Conservation (phyloP, 2,888 invertebrate species). For the Phaedon cochleariae region DNA sequence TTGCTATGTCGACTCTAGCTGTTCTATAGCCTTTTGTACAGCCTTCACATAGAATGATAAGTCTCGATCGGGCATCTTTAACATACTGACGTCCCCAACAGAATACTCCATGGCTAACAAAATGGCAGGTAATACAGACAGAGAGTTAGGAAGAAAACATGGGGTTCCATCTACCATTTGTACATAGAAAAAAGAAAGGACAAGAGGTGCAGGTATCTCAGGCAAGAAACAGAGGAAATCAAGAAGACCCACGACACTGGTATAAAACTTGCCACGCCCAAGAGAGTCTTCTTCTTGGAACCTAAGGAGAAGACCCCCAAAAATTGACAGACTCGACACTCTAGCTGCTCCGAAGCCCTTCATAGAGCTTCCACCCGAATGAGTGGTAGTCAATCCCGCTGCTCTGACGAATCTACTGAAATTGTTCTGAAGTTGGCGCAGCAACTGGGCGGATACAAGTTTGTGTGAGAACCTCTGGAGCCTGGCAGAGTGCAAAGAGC, state of each 20-base stretch:
- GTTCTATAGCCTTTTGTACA: too few species aligned
- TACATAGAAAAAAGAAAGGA: constrained; percentile 46
- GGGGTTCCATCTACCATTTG: constrained; percentile 50
- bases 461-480: constrained; percentile 40
- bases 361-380: constrained; percentile 33
- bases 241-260: constrained; percentile 19
- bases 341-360: constrained; percentile 44
- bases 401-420: constrained; percentile 46
- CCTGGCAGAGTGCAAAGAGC: constrained; percentile 43
- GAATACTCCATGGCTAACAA: constrained; percentile 18
- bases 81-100: constrained; percentile 39
- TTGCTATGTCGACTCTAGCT: too few species aligned
- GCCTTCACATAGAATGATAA: too few species aligned
- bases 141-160: constrained; percentile 40
- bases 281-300: constrained; percentile 31
- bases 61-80: constrained; percentile 37
- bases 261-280: constrained; percentile 36
- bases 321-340: constrained; percentile 37
- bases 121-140: constrained; percentile 28
- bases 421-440: constrained; percentile 38
- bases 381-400: constrained; percentile 37
- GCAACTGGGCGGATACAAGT: constrained; percentile 38
- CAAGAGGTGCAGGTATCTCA: constrained; percentile 29
- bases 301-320: constrained; percentile 37
- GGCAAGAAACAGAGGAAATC: background rate